Conservation (phyloP, 2,113 vertebrate species). For the Carollia perspicillata region DNA sequence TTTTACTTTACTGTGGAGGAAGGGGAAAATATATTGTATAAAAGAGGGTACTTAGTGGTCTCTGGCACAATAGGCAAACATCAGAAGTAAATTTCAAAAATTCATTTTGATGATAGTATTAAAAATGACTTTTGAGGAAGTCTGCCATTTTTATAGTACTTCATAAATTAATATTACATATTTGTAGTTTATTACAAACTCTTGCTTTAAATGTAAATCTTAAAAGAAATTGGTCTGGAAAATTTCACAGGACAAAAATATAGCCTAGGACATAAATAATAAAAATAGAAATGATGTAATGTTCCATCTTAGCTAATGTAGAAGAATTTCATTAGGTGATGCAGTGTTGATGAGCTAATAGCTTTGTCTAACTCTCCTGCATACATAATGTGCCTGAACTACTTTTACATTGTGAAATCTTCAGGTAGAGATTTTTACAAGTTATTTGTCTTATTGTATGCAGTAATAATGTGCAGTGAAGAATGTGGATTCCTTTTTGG, state of each 20-base stretch:
- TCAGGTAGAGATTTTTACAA: not conserved
- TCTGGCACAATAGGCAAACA: not conserved
- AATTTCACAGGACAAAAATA: constrained; percentile 39
- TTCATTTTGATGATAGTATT: not conserved
- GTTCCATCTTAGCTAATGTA: constrained; percentile 53
- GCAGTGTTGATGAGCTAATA: constrained; percentile 61
- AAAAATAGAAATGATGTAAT: constrained; percentile 58
- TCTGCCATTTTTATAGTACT: constrained; percentile 30
- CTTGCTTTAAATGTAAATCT: constrained; percentile 49
- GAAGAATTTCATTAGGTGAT: constrained; percentile 64
- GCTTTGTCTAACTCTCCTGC: constrained; percentile 32
- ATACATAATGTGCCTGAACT: constrained; percentile 40
- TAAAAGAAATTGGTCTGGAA: constrained; percentile 48
- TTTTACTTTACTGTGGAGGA: not conserved
- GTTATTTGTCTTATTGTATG: not conserved
- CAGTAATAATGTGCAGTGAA: not conserved
- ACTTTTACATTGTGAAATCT: not conserved
- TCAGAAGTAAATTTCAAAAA: not conserved
- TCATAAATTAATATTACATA: constrained; percentile 24
- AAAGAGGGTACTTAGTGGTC: not conserved
- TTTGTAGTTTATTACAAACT: constrained; percentile 52
- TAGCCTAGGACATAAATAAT: constrained; percentile 51
- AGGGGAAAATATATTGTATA: not conserved
- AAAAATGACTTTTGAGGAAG: constrained; percentile 28
- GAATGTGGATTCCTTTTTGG: not conserved